Conservation (phyloP, 2,113 vertebrate genomes). For the Muscicapa adusta region DNA sequence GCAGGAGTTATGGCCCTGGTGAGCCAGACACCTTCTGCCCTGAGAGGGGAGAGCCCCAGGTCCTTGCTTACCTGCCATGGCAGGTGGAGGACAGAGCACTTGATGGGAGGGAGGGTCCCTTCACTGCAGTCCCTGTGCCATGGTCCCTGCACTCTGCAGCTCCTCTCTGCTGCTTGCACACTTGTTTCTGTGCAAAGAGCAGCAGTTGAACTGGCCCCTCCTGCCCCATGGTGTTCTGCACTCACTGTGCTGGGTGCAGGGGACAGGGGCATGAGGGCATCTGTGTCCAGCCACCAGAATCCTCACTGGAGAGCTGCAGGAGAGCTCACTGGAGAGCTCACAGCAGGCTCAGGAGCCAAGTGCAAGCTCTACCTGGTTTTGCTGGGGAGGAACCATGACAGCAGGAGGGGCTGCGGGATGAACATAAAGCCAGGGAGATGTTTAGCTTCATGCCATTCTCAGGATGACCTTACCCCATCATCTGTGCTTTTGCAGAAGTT, state of each 20-base stretch:
- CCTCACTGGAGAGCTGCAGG: background rate
- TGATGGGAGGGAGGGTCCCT: background rate
- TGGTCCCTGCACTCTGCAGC: background rate
- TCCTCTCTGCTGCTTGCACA: background rate
- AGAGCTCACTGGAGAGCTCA: background rate
- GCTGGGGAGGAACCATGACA: background rate
- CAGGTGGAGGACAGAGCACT: background rate
- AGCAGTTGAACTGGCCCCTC: background rate
- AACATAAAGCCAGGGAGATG: background rate
- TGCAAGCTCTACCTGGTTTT: background rate
- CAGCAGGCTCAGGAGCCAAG: background rate
- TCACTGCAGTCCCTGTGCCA: background rate
- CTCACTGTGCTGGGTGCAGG: rapidly evolving
- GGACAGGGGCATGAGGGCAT: background rate
- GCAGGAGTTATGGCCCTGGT: background rate
- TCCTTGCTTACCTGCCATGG: background rate
- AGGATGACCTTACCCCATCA: background rate
- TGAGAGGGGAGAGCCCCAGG: background rate
- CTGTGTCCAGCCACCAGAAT: background rate
- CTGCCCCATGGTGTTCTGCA: background rate
- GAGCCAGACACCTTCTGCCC: background rate
- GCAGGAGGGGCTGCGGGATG: background rate
- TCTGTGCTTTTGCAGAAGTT: background rate
- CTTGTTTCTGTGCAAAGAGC: background rate
- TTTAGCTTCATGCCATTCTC: background rate